A percentile compares a stretch with the other conserved stretches of the same genome.
These are phyloP conservation scores for Sarcophaga carnaria DNA, from an alignment of 2,888 invertebrate species.

Conservation along the genomic window DNA sequence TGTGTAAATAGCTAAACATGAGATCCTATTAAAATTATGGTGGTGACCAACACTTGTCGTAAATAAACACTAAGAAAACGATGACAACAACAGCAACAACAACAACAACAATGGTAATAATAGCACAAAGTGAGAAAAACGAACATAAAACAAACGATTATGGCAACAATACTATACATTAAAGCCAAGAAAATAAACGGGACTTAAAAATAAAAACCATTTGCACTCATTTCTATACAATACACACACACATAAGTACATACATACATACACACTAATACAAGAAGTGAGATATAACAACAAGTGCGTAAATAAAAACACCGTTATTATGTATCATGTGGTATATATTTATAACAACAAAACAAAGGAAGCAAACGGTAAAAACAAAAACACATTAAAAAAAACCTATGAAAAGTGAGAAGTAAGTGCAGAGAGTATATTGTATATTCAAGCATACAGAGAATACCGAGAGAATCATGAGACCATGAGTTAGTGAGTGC, in stretches of 20 bases:
- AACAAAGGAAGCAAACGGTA: neutral
- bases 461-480: neutral
- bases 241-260: no score
- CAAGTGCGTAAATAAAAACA: slow-evolving; percentile 59
- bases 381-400: neutral
- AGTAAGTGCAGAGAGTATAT: neutral
- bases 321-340: slow-evolving; percentile 31
- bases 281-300: slow-evolving; percentile 30
- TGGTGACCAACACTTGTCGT: slow-evolving; percentile 48
- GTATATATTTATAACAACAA: neutral
- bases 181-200: slow-evolving; percentile 22
- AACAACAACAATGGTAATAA: slow-evolving; percentile 2
- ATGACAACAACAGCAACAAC: neutral
- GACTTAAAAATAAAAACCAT: slow-evolving; percentile 45
- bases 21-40: slow-evolving; percentile 60
- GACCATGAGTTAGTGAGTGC: neutral
- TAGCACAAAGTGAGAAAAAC: slow-evolving; percentile 18
- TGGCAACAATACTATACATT: neutral
- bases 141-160: slow-evolving; percentile 31
- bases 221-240: neutral
- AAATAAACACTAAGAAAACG: slow-evolving; percentile 2
- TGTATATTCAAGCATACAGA: no score
- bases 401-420: neutral
- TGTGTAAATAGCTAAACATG: slow-evolving; percentile 60
- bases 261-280: neutral